Evolutionary conservation across 2,888 invertebrate species (phyloP), one percentile per base, ranked within the genome.

Genomic region (Lomographa bimaculata): DNA sequence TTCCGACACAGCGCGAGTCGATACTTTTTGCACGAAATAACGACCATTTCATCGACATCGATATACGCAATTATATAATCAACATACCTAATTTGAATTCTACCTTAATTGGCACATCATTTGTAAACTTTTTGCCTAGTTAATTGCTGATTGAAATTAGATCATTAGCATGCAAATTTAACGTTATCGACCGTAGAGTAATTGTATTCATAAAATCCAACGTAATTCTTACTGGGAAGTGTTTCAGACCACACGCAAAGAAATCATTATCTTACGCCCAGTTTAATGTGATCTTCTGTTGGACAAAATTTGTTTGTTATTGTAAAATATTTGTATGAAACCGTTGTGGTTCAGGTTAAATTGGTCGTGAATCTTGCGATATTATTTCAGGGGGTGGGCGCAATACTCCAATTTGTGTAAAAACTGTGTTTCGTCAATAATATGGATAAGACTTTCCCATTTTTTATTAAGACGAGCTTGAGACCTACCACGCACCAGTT

Each of bases 241-340:
- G 27, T 33, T 27, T 42, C 41, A 53, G 80, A 79, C 81, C 81
- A 79, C 82, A 80, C 79, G 71, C 75, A 57, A 68, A 57, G 54
- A 60, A 57, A 64, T 75, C 71, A 77, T 79, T 79, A 77, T 54
- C 54, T 46, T 24, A 16, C 37, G 60, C 9, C 73, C 73, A 72
- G 46, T 50, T 34, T 64, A 57, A 39, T 46, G 41, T 46, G 75
- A 66, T 39, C 69, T 57, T 44, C 52, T 56, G 49, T 46, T 45
- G 54, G 42, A 60, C 50, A 55, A 59, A 67, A 43, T 59, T 60
- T 41, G 40, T 47, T 43, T 49, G 61, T 63, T 64, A 60, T 60
- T 33, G 43, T 56, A 59, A 58, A 62, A 52, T 56, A 60, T 45
- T 51, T 45, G 37, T 38, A 49, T 45, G 40, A 45, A 49, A 52